Evolutionary conservation across 2,113 vertebrate genomes (phyloP).

Genomic region (Cephalopterus ornatus): DNA sequence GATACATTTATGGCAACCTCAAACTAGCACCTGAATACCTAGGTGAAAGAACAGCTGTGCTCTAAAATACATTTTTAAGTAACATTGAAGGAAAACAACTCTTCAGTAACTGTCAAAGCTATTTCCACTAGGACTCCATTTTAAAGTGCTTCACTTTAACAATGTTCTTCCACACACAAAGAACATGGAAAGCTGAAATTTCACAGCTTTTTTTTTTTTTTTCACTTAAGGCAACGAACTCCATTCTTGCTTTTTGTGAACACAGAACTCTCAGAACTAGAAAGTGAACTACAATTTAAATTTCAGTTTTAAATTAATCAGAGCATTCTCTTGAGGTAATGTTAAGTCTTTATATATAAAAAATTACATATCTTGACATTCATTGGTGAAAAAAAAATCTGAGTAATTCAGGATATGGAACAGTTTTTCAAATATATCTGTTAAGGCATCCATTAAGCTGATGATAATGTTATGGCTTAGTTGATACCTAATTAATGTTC

Average conservation of each 20-base stretch:
- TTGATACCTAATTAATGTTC: background rate
- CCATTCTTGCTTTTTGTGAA: background rate
- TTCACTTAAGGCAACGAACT: background rate
- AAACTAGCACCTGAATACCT: background rate
- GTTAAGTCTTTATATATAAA: background rate
- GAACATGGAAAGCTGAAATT: background rate
- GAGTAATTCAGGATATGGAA: background rate
- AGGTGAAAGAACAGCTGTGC: background rate
- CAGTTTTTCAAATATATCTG: background rate
- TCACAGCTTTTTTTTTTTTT: background rate
- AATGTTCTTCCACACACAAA: background rate
- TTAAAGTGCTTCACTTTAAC: background rate
- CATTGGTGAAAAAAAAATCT: background rate
- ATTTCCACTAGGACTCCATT: background rate
- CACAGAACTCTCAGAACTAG: background rate
- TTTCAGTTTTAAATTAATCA: background rate
- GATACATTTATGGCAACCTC: background rate
- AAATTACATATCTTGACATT: background rate
- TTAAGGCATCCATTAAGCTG: background rate
- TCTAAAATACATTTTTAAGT: background rate
- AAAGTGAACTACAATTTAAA: background rate
- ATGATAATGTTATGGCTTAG: background rate
- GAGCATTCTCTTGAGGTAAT: background rate
- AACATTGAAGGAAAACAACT: background rate
- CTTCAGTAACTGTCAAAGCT: background rate